Percentiles rank a stretch among this genome's conserved stretches.
These are phyloP conservation scores for Thysanoteuthis rhombus DNA, from an alignment of 2,888 invertebrate genomes.

Conservation along the genomic window DNA sequence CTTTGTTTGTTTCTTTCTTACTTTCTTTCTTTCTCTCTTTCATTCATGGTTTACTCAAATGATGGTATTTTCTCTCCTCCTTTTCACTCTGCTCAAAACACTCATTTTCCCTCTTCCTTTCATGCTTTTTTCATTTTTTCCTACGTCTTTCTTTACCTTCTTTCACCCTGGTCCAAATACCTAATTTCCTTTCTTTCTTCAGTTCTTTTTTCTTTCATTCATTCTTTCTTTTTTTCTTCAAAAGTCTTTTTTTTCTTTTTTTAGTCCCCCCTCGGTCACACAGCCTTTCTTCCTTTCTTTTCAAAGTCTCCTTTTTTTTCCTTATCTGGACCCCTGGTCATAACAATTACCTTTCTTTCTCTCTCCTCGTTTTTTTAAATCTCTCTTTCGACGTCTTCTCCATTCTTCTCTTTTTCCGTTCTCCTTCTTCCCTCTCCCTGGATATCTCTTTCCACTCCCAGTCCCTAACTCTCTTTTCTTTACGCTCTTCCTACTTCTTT, in stretches of 20 bases:
- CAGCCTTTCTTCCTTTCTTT: no score
- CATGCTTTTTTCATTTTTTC: no score
- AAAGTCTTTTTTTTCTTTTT: no score
- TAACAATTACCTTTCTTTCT: no score
- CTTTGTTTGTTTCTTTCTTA: background rate
- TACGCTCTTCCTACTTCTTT: background rate
- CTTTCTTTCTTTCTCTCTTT: background rate
- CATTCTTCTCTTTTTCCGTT: background rate
- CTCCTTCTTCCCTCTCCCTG: no score
- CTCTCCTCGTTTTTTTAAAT: no score
- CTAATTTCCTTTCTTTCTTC: background rate
- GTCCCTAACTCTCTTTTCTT: background rate
- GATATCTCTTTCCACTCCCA: background rate
- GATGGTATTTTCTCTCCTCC: background rate
- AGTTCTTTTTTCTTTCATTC: background rate
- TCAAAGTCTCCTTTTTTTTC: no score
- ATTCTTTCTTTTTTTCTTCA: background rate
- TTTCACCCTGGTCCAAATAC: background rate
- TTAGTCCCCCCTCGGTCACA: no score
- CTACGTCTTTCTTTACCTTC: background rate
- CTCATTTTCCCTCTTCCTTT: background rate
- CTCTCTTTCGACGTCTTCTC: no score
- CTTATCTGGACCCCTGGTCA: no score
- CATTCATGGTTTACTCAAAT: background rate
- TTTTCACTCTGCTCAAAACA: no score